Conservation (phyloP, 2,888 invertebrate genomes). For the Drosophila helvetica region DNA sequence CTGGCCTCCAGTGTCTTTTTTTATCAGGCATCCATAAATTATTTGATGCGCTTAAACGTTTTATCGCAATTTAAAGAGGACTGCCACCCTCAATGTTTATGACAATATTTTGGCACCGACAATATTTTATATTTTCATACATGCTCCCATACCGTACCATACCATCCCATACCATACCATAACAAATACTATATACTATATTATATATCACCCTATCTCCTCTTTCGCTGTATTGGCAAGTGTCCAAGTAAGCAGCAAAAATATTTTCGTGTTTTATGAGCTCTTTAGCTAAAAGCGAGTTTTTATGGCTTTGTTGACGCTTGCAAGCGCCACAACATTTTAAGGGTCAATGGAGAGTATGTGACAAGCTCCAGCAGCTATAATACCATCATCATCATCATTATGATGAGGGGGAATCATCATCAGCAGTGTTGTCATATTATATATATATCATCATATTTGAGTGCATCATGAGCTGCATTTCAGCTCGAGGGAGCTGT, state of each 20-base stretch:
- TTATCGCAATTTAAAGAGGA: conserved; percentile 72
- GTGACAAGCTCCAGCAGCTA: conserved; percentile 20
- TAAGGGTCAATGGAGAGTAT: conserved; percentile 25
- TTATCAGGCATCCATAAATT: conserved; percentile 68
- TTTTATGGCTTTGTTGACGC: conserved; percentile 64
- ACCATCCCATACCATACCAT: too few species aligned
- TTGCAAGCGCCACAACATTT: conserved; percentile 42
- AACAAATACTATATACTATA: background rate
- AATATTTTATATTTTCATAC: conserved; percentile 50
- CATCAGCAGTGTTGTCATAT: conserved; percentile 22
- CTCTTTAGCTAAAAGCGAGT: conserved; percentile 42
- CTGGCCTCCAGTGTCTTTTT: conserved; percentile 34
- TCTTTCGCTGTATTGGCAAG: conserved; percentile 55
- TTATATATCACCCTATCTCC: conserved; percentile 5
- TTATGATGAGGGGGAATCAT: conserved; percentile 3
- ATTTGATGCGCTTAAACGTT: conserved; percentile 73
- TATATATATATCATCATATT: conserved; percentile 8
- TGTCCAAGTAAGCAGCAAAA: conserved; percentile 52
- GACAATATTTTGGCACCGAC: conserved; percentile 71
- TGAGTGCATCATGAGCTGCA: conserved; percentile 30
- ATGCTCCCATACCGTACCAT: too few species aligned
- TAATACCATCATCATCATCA: conserved; percentile 18
- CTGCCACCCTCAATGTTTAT: conserved; percentile 59
- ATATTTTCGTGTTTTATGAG: conserved; percentile 50
- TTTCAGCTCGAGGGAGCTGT: background rate